Base-by-base conservation (phyloP, 2,797 vertebrate species). In the Numenius phaeopus region DNA sequence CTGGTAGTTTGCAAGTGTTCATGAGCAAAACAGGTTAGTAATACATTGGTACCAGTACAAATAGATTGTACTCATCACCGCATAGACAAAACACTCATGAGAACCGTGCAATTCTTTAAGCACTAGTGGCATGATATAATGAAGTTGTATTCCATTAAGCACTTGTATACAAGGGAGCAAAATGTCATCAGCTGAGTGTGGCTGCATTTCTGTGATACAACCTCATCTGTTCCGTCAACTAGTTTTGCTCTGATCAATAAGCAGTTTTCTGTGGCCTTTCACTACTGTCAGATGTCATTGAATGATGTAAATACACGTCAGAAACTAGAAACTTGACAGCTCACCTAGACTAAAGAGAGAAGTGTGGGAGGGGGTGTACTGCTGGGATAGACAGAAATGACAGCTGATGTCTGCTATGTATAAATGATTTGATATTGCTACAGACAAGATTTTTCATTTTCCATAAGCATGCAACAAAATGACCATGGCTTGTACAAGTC, bases 231-330 rank as follows among this genome's bases (percentile, higher is more conserved):
- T 99, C 99, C 98, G 94, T 98, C 99, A 99, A 99, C 99, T 99
- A 98, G 98, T 99, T 99, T 99, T 99, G 98, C 98, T 97, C 97
- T 98, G 98, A 99, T 99, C 99, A 99, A 99, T 99, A 99, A 98
- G 98, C 98, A 98, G 98, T 99, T 99, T 99, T 99, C 99, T 98
- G 98, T 99, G 99, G 99, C 99, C 99, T 99, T 99, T 99, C 98
- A 97, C 94, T 97, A 98, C 99, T 99, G 99, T 99, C 99, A 99
- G 98, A 98, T 99, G 98, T 98, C 99, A 98, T 99, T 98, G 98
- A 98, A 98, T 98, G 99, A 99, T 99, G 99, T 99, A 99, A 99
- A 99, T 98, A 97, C 98, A 97, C 96, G 98, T 99, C 99, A 99
- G 99, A 99, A 99, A 99, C 99, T 98, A 98, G 98, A 98, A 98